Percentiles rank a stretch among this genome's conserved stretches.
Conservation (phyloP, 2,888 invertebrate species). For the Cosmia trapezina region DNA sequence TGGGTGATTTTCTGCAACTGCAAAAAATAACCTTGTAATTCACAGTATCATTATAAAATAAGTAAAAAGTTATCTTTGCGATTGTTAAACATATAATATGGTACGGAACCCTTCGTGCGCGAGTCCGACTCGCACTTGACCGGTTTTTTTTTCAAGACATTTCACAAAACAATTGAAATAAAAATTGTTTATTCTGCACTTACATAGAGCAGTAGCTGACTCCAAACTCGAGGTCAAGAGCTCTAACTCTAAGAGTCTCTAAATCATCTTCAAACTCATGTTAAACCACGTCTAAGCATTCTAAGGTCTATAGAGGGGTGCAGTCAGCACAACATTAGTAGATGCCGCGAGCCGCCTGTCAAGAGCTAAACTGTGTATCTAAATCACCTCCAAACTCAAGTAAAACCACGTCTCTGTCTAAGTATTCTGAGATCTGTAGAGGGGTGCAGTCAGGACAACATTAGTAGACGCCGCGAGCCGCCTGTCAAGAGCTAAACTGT, state of each 20-base stretch:
- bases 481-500: constrained; percentile 73
- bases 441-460: constrained; percentile 76
- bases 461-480: constrained; percentile 73
- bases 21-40: no score
- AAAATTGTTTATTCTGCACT: no score
- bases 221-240: no score
- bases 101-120: no score
- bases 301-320: not conserved
- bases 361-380: constrained; percentile 37
- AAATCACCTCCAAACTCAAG: not conserved
- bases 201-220: no score
- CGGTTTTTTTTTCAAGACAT: not conserved
- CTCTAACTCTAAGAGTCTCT: not conserved
- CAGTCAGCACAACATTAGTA: not conserved
- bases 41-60: no score
- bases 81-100: no score
- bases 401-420: constrained; percentile 44
- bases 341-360: constrained; percentile 67
- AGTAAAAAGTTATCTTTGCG: no score
- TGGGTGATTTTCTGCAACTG: no score
- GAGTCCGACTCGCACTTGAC: no score
- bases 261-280: not conserved
- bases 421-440: constrained; percentile 52
- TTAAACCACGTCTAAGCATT: not conserved
- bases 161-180: not conserved